Evolutionary conservation across 92 coral and sea anemone genomes (phyloP), one percentile per base, ranked within the genome.

Genomic region (Chrysogorgia sp.): DNA sequence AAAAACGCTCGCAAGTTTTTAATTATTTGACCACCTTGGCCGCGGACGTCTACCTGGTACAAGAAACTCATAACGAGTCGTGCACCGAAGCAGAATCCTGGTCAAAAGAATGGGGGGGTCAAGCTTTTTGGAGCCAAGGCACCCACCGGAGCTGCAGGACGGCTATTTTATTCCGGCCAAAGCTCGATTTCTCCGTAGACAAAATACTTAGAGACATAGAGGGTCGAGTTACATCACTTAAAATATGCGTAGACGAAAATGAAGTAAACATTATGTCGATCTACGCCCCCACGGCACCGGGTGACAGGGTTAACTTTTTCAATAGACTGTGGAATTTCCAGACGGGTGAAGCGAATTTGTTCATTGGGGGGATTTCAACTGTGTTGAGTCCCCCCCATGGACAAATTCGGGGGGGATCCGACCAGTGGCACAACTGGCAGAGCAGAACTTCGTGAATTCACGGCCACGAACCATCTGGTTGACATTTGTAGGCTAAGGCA

Each of bases 31-130:
- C 0, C 20, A 41, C 7, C 1, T 15, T 10, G n/a, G 23, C 29
- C 7, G 69, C 69, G 20, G 69, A 63, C n/a, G 4, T 63, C 1
- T 29, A 0, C 4, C 76, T 76, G 10, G 8, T 82, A 9, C 87
- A 86, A 61, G 90, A 86, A 48, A 86, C 87, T 0, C 90, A 82
- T 64, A 82, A 63, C 19, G 1, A 80, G 40, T 56, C 84, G 0
- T 2, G 0, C 26, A 63, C 30, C 21, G 17, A 59, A 7, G 67
- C 82, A 76, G 37, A 23, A 3, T 17, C 60, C 40, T 60, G 69
- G n/a, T 0, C 55, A 43, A 56, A 80, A 1, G 86, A 86, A 45
- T 86, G 90, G 84, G 52, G 13, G 0, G 81, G 86, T 3, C 17
- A 23, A 7, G 15, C 60, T 5, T 13, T 81, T 1, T 74, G 58